Conservation (phyloP, 2,113 vertebrate genomes). For the Alligator sinensis region DNA sequence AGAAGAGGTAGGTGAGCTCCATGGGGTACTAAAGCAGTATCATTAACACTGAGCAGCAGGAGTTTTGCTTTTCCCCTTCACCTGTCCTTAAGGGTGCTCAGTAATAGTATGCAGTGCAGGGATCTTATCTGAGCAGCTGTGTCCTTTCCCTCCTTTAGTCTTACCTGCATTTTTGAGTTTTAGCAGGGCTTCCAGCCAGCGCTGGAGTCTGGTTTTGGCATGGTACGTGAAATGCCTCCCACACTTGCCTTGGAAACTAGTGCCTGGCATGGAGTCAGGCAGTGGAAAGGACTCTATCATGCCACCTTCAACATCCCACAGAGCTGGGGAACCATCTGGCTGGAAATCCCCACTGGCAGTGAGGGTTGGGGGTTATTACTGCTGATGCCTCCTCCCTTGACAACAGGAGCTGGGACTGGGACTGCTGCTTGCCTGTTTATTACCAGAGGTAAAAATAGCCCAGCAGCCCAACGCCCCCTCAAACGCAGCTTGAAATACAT, state of each 20-base stretch:
- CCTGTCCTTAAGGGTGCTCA: not conserved
- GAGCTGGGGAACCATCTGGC: fast-evolving
- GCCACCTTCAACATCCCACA: fast-evolving
- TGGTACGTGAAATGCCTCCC: not conserved
- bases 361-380: not conserved
- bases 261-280: not conserved
- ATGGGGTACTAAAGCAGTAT: no score
- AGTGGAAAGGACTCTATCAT: not conserved
- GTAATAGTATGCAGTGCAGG: not conserved
- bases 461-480: not conserved
- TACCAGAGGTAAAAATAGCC: not conserved
- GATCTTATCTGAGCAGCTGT: not conserved
- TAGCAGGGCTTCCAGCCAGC: no score
- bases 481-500: not conserved
- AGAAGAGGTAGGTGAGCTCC: no score
- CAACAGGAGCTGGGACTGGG: not conserved
- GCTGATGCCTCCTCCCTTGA: not conserved
- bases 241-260: not conserved
- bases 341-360: not conserved
- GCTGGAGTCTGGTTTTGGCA: not conserved
- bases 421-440: not conserved
- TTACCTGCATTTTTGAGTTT: not conserved
- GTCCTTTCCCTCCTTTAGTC: not conserved
- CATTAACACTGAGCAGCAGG: not conserved
- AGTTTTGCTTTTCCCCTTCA: not conserved